Evolutionary conservation across 2,113 vertebrate genomes (phyloP).

Genomic region (Pipa parva): DNA sequence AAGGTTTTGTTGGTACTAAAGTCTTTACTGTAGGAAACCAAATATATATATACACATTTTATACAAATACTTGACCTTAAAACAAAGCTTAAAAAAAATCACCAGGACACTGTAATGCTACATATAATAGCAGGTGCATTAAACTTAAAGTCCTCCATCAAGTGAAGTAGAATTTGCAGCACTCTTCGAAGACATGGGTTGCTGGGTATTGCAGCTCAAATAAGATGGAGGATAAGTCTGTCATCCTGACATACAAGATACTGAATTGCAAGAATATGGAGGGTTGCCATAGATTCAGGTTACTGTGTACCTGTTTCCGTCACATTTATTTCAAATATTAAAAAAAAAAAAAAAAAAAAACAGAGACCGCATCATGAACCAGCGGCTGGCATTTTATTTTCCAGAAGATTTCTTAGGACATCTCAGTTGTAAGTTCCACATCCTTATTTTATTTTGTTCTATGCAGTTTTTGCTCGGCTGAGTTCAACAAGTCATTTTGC

Average conservation of each 20-base stretch:
- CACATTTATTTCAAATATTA: constrained; percentile 49
- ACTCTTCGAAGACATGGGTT: not conserved
- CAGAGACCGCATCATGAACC: too few relatives aligned
- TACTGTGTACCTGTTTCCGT: constrained; percentile 46
- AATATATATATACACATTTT: constrained; percentile 96
- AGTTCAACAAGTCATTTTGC: constrained; percentile 46
- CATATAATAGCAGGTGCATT: constrained; percentile 6
- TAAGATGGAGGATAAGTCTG: not conserved
- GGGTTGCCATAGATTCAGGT: constrained; percentile 57
- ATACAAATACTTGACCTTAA: constrained; percentile 84
- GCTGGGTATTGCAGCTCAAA: not conserved
- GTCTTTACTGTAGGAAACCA: constrained; percentile 89
- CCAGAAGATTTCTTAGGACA: constrained; percentile 53
- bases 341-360: constrained; percentile 45
- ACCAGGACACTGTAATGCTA: constrained; percentile 65
- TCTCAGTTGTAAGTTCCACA: constrained; percentile 49
- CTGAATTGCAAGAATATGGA: constrained; percentile 60
- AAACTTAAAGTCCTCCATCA: not conserved
- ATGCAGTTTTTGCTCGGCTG: constrained; percentile 40
- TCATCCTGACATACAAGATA: constrained; percentile 50
- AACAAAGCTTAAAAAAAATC: constrained; percentile 75
- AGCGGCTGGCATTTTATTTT: too few relatives aligned
- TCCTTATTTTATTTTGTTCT: constrained; percentile 49
- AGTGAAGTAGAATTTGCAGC: too few relatives aligned
- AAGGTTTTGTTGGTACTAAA: constrained; percentile 81